A percentile compares a stretch with the other conserved stretches of the same genome.
Conservation (phyloP, 2,888 invertebrate genomes). For the Synanthedon formicaeformis region DNA sequence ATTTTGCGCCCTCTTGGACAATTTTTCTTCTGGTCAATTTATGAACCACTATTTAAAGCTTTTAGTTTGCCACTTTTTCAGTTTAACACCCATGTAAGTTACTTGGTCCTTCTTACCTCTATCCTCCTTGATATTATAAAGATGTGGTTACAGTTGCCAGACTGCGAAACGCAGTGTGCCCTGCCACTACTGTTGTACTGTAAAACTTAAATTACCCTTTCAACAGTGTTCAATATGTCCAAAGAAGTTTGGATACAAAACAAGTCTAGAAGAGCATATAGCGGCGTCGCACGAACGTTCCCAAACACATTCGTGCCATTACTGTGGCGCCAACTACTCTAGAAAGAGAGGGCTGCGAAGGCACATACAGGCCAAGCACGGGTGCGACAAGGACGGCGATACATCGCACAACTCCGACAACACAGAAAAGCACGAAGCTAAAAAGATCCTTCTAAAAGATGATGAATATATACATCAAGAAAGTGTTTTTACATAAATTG, state of each 20-base stretch:
- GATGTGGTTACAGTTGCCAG: too few relatives aligned
- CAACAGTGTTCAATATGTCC: constrained; percentile 55
- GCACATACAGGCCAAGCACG: constrained; percentile 41
- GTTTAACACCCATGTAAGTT: too few relatives aligned
- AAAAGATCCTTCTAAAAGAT: background rate
- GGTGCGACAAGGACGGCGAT: constrained; percentile 1
- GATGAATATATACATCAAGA: background rate
- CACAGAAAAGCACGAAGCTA: background rate
- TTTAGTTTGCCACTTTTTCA: too few relatives aligned
- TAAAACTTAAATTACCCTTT: background rate
- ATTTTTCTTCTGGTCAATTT: too few relatives aligned
- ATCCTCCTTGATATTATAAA: too few relatives aligned
- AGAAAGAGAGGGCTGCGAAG: constrained; percentile 36
- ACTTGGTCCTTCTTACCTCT: too few relatives aligned
- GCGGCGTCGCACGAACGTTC: constrained; percentile 38
- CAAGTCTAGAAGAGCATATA: constrained; percentile 49
- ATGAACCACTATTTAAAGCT: too few relatives aligned
- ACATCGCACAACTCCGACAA: background rate
- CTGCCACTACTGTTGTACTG: background rate
- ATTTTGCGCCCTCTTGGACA: too few relatives aligned
- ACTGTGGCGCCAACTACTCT: constrained; percentile 43
- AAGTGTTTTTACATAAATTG: background rate
- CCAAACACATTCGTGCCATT: constrained; percentile 27
- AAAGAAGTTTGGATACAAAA: constrained; percentile 55
- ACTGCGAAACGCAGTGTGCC: too few relatives aligned